Conservation (phyloP, 2,113 vertebrate species). For the Muscicapa adusta region DNA sequence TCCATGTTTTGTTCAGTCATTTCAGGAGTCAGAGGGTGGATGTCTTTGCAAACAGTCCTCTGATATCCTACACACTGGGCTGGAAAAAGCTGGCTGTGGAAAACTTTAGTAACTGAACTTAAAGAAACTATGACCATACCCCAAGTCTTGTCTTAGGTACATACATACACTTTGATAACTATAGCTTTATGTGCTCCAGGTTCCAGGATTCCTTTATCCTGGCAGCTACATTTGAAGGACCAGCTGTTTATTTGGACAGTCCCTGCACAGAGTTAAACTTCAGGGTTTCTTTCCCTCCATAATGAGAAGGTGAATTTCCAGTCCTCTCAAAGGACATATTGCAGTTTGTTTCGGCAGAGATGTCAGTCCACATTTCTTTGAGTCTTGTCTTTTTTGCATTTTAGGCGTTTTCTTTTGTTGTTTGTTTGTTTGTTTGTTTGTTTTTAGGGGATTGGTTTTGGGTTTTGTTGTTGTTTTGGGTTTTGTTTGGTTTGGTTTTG, state of each 20-base stretch:
- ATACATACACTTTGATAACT: accelerated
- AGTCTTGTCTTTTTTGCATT: not conserved
- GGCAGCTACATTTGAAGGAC: accelerated
- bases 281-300: not conserved
- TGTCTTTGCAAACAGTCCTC: not conserved
- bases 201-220: not conserved
- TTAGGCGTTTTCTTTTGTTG: no score
- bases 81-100: not conserved
- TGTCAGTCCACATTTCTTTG: not conserved
- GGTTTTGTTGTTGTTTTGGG: not conserved
- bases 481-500: not conserved
- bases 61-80: not conserved
- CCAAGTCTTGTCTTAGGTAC: not conserved
- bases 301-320: not conserved
- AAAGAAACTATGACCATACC: not conserved
- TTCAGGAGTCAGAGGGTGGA: not conserved
- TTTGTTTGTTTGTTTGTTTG: not conserved
- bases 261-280: not conserved
- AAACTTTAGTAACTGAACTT: not conserved
- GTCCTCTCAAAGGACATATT: not conserved
- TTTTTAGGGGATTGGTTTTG: not conserved
- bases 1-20: not conserved
- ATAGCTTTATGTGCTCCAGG: not conserved
- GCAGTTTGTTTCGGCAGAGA: not conserved
- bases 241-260: not conserved